Evolutionary conservation across 2,888 invertebrate species (phyloP).

Genomic region (Empis livida): DNA sequence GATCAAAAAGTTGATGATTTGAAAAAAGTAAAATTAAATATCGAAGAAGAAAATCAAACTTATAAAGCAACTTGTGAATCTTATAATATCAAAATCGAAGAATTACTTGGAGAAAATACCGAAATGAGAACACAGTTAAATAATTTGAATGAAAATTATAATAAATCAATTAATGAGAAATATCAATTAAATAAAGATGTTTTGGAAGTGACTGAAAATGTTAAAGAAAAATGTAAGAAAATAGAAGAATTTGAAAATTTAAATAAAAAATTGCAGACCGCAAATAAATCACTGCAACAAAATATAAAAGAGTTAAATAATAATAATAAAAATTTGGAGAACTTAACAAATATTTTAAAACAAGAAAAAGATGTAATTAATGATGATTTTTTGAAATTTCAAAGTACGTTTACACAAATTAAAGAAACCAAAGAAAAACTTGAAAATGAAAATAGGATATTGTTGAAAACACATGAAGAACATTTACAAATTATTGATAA

Average conservation of each 20-base stretch:
- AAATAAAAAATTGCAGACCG: constrained; percentile 9
- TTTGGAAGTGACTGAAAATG: not conserved
- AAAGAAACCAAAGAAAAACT: no score
- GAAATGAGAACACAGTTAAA: constrained; percentile 5
- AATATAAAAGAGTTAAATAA: constrained; percentile 5
- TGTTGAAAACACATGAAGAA: no score
- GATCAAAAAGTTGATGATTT: not conserved
- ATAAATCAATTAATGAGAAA: constrained; percentile 7
- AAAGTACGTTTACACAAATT: no score
- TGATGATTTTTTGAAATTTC: no score
- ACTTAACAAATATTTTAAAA: no score
- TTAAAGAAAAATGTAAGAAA: constrained; percentile 1
- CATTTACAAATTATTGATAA: no score
- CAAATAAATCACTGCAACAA: constrained; percentile 6
- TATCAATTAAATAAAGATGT: constrained; percentile 6
- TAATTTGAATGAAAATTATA: constrained; percentile 6
- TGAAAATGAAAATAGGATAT: no score
- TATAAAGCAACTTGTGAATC: not conserved
- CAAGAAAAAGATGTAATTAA: no score
- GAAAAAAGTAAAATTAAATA: not conserved
- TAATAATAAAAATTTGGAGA: constrained; percentile 1
- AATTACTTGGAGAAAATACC: not conserved
- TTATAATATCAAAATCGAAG: not conserved
- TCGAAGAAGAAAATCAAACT: not conserved
- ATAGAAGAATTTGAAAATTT: constrained; percentile 7